Base-by-base conservation (phyloP, 2,113 vertebrate species). In the Rhabdomys dilectus region DNA sequence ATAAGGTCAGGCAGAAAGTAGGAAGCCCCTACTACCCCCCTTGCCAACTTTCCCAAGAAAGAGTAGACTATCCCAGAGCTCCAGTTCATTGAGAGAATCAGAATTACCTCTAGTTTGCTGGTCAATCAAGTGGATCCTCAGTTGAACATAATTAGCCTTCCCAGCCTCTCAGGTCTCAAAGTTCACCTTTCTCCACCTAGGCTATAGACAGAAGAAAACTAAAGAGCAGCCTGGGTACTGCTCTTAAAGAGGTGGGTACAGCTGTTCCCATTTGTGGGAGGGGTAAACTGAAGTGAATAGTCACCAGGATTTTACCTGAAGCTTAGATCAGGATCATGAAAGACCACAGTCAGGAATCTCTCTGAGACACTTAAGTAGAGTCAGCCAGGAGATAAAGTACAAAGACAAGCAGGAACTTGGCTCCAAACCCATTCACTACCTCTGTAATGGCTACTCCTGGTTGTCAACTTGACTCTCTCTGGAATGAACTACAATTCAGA, bases 41-140 rank as follows among this genome's bases (percentile, higher is more conserved):
- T 97, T 94, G 21, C 31, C 76, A 94, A 36, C 60, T 78, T 95
- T 91, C 80, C 68, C 93, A 70, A 84, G 26, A 68, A 15, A 91
- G 31, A 15, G 0, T 62, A 88, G 26, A 87, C 51, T 16, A 39
- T 88, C 17, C 76, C 56, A 80, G 42, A 95, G 26, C n/a, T 45
- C n/a, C 88, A 87, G 80, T 22, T 94, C 93, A 31, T 48, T 76
- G 15, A 94, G 31, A 31, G 15, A 96, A 85, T 45, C 77, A 22
- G 60, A 92, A n/a, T n/a, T 80, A 86, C 48, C 58, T 75, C 58
- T 75, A 7, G 31, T n/a, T 77, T 97, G 48, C 5, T 15, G 51
- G 34, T 53, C 60, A n/a, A 16, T 60, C 86, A 45, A 48, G 12
- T 77, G 21, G 21, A 86, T 73, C 42, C 45, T 94, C 64, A 31